These are phyloP conservation scores for Gallinago paraguaiae DNA, from an alignment of 2,113 vertebrate genomes.

Conservation along the genomic window DNA sequence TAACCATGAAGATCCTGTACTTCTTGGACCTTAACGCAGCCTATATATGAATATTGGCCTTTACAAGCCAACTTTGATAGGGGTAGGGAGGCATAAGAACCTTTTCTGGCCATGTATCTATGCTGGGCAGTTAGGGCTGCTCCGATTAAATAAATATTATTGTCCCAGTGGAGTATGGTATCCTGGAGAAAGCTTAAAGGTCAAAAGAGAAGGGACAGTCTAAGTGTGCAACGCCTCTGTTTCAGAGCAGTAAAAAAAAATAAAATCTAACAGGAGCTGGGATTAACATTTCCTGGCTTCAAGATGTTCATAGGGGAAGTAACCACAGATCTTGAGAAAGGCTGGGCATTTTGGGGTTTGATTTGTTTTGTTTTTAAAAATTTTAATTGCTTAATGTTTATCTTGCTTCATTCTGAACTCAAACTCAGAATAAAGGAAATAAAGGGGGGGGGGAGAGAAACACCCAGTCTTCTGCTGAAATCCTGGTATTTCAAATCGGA, in stretches of 20 bases:
- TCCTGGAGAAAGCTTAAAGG: neutral
- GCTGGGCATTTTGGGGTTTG: neutral
- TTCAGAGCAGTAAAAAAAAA: neutral
- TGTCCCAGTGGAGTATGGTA: neutral
- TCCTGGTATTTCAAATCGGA: neutral
- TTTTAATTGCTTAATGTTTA: neutral
- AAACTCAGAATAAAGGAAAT: neutral
- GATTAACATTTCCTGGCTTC: neutral
- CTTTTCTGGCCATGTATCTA: neutral
- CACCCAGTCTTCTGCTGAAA: neutral
- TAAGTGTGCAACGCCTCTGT: neutral
- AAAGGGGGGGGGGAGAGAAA: neutral
- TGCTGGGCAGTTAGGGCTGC: neutral
- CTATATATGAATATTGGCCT: neutral
- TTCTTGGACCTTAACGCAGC: neutral
- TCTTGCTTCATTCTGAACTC: conserved; percentile 4
- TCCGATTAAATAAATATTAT: neutral
- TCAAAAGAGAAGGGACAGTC: neutral
- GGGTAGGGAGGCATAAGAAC: neutral
- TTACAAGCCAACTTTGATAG: neutral
- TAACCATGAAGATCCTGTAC: too few species aligned
- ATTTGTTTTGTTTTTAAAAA: neutral
- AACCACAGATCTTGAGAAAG: conserved; percentile 31
- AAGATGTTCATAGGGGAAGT: neutral
- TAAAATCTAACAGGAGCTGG: neutral